These are phyloP conservation scores for Ganaspis brasiliensis DNA, from an alignment of 2,888 invertebrate species.

Conservation along the genomic window DNA sequence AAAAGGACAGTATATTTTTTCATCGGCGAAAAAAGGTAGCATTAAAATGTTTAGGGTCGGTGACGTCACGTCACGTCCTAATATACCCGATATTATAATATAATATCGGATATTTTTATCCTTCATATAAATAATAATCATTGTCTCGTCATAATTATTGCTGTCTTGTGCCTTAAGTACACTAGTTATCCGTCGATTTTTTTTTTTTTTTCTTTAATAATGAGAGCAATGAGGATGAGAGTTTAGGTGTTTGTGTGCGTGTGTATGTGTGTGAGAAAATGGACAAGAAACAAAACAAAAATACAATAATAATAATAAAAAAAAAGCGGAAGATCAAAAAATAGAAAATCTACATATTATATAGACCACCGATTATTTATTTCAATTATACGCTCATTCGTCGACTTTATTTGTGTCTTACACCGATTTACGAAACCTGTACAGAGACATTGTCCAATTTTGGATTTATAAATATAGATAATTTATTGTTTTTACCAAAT, in stretches of 20 bases:
- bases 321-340: slow-evolving; percentile 49
- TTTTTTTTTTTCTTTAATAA: slow-evolving; percentile 14
- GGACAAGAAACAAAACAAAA: slow-evolving; percentile 61
- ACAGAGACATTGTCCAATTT: slow-evolving; percentile 77
- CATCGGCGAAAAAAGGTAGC: slow-evolving; percentile 55
- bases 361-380: slow-evolving; percentile 51
- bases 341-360: slow-evolving; percentile 42
- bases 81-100: slow-evolving; percentile 25
- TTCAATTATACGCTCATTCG: slow-evolving; percentile 57
- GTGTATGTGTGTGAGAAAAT: slow-evolving; percentile 64
- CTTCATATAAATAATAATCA: slow-evolving; percentile 10
- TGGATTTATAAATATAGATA: slow-evolving; percentile 78
- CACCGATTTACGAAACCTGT: slow-evolving; percentile 70
- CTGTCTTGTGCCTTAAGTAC: slow-evolving; percentile 32
- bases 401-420: slow-evolving; percentile 50
- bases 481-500: slow-evolving; percentile 77
- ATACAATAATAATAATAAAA: slow-evolving; percentile 49
- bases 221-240: slow-evolving; percentile 46
- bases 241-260: slow-evolving; percentile 58
- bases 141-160: slow-evolving; percentile 36
- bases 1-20: slow-evolving; percentile 47
- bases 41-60: slow-evolving; percentile 74
- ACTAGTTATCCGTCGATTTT: slow-evolving; percentile 31
- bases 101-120: slow-evolving; percentile 14
- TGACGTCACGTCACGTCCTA: slow-evolving; percentile 72